A percentile compares a stretch with the other conserved stretches of the same genome.
Evolutionary conservation across 2,797 vertebrate species (phyloP).

Genomic region (Periparus ater): DNA sequence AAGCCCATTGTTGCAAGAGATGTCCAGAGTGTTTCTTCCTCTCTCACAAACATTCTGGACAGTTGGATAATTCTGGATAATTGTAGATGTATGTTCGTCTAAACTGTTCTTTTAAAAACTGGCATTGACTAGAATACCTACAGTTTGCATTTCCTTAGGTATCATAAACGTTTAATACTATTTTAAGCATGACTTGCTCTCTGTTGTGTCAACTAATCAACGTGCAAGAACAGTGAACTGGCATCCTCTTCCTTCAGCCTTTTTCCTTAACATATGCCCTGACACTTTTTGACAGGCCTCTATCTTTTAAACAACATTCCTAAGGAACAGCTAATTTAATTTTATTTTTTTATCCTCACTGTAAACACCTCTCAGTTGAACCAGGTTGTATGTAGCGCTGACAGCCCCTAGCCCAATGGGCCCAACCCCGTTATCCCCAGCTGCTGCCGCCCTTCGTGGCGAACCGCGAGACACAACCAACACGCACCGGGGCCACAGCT

Average conservation of each 20-base stretch:
- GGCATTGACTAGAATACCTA: not conserved
- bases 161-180: not conserved
- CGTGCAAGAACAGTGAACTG: accelerated
- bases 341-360: not conserved
- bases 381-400: not conserved
- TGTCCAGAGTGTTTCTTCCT: not conserved
- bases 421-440: too few species aligned
- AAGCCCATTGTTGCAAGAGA: not conserved
- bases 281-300: not conserved
- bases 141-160: not conserved
- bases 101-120: not conserved
- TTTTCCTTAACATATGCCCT: accelerated
- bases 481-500: not conserved
- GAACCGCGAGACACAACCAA: not conserved
- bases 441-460: not conserved
- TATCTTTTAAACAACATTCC: not conserved
- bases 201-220: not conserved
- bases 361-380: not conserved
- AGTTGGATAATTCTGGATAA: not conserved
- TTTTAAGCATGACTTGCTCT: not conserved
- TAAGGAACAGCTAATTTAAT: accelerated
- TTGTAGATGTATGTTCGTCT: accelerated
- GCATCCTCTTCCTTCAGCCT: not conserved
- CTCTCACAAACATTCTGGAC: not conserved
- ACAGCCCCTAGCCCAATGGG: accelerated